Percentiles rank a stretch among this genome's conserved stretches.
Conservation (phyloP, 2,797 vertebrate genomes). For the Melanotaenia boesemani region DNA sequence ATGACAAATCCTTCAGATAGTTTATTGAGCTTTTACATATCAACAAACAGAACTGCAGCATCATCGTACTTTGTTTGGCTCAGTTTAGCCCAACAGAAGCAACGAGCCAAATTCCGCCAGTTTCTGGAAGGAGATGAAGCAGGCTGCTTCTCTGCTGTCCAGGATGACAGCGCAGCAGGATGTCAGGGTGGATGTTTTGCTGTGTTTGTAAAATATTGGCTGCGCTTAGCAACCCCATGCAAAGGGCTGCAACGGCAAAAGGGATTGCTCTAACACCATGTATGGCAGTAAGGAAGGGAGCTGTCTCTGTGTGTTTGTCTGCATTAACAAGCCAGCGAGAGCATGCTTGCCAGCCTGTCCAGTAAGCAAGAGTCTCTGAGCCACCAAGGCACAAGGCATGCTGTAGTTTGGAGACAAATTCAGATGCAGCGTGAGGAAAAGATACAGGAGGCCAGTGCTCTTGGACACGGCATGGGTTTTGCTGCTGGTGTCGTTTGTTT, state of each 20-base stretch:
- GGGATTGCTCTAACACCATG: conserved; percentile 71
- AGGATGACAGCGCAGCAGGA: conserved; percentile 49
- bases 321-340: conserved; percentile 45
- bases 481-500: conserved; percentile 56
- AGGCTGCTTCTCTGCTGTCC: conserved; percentile 40
- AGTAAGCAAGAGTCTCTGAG: conserved; percentile 53
- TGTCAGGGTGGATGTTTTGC: conserved; percentile 60
- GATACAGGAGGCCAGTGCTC: conserved; percentile 11
- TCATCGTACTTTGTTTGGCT: conserved; percentile 25
- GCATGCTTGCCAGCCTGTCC: conserved; percentile 66
- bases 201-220: conserved; percentile 76
- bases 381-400: conserved; percentile 25
- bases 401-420: conserved; percentile 5
- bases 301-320: conserved; percentile 44
- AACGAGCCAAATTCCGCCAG: conserved; percentile 20
- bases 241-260: conserved; percentile 50
- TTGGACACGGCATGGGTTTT: conserved; percentile 2
- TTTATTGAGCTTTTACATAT: conserved; percentile 9
- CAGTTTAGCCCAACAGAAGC: conserved; percentile 7
- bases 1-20: too few species aligned
- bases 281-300: conserved; percentile 73
- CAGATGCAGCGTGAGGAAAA: conserved; percentile 15
- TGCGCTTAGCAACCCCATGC: conserved; percentile 74
- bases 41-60: neutral
- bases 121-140: conserved; percentile 49